Evolutionary conservation across 2,113 vertebrate genomes (phyloP).

Genomic region (Lipotes vexillifer): DNA sequence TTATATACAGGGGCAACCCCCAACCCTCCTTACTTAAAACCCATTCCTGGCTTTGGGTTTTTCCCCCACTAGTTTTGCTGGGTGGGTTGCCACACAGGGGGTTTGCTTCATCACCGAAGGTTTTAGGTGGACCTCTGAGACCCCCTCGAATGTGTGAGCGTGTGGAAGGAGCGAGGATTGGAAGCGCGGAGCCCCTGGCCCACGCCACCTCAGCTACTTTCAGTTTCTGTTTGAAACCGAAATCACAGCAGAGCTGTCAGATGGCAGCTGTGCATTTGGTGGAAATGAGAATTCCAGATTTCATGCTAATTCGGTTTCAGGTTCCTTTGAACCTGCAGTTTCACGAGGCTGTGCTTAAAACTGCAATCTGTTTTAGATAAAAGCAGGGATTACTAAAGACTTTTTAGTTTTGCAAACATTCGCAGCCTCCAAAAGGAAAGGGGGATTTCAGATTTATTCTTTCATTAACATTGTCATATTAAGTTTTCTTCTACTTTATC

Average conservation of each 20-base stretch:
- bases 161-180: background rate
- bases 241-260: conserved; percentile 80
- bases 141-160: background rate
- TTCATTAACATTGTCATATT: conserved; percentile 67
- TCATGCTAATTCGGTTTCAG: conserved; percentile 85
- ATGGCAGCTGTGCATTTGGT: conserved; percentile 79
- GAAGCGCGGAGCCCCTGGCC: conserved; percentile 46
- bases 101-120: accelerated
- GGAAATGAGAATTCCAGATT: conserved; percentile 85
- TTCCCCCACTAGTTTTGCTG: no score
- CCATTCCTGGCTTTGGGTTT: background rate
- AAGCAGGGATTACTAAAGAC: conserved; percentile 81
- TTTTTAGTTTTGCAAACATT: conserved; percentile 79
- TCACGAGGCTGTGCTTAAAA: conserved; percentile 81
- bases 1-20: background rate
- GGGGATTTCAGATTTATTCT: conserved; percentile 72
- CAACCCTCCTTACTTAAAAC: background rate
- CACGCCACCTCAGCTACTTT: conserved; percentile 74
- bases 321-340: conserved; percentile 85
- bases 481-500: conserved; percentile 73
- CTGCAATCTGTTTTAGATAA: conserved; percentile 86
- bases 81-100: background rate
- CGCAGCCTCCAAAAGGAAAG: conserved; percentile 54
- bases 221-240: conserved; percentile 77
- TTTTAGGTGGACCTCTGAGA: background rate